These are phyloP conservation scores for Dysdera silvatica DNA, from an alignment of 1,140 invertebrate species.

Conservation along the genomic window DNA sequence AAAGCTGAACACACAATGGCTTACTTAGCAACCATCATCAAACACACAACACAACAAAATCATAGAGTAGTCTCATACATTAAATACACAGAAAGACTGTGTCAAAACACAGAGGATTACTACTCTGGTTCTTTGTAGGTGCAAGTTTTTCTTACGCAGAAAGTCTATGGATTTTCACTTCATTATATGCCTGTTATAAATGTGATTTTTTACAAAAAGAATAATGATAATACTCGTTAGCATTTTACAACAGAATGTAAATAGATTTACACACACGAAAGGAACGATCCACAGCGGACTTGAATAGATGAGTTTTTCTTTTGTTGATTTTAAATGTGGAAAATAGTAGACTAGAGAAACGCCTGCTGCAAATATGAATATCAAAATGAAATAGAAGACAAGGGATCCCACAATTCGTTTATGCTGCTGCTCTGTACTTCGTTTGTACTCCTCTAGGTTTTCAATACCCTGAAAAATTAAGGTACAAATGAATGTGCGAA, in stretches of 20 bases:
- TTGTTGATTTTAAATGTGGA: conserved; percentile 53
- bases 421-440: conserved; percentile 66
- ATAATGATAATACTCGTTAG: conserved; percentile 25
- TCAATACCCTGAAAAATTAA: conserved; percentile 58
- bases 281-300: conserved; percentile 66
- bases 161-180: too few species aligned
- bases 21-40: too few species aligned
- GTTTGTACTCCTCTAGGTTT: conserved; percentile 66
- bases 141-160: too few species aligned
- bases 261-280: conserved; percentile 61
- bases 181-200: too few species aligned
- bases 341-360: conserved; percentile 63
- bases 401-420: conserved; percentile 69
- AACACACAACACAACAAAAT: too few species aligned
- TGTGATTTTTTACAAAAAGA: conserved; percentile 12
- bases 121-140: too few species aligned
- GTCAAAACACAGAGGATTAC: too few species aligned
- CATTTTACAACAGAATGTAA: not conserved
- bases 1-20: too few species aligned
- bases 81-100: too few species aligned
- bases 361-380: conserved; percentile 65
- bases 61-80: too few species aligned
- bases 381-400: conserved; percentile 65
- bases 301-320: conserved; percentile 60
- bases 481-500: too few species aligned